Evolutionary conservation across 2,113 vertebrate genomes (phyloP).

Genomic region (Pitta sordida): DNA sequence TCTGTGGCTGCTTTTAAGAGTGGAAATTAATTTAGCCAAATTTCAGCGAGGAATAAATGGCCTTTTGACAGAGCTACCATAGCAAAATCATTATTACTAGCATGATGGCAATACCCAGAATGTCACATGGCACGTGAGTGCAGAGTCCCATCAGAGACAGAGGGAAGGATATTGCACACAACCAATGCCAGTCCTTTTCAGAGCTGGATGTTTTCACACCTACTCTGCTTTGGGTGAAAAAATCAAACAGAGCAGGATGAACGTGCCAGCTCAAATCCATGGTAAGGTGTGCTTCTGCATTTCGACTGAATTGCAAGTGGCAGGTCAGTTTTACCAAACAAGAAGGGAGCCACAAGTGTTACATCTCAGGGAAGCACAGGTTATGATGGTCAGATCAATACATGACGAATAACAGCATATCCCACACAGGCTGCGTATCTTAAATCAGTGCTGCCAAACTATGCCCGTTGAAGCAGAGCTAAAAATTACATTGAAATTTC

Average conservation of each 20-base stretch:
- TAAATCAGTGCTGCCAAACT: background rate
- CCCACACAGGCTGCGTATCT: background rate
- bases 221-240: background rate
- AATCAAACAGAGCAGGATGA: background rate
- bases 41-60: background rate
- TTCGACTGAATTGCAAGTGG: background rate
- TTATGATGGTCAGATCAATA: constrained; percentile 15
- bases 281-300: background rate
- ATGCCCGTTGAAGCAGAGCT: background rate
- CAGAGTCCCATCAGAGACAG: background rate
- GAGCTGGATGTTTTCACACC: background rate
- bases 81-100: background rate
- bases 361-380: background rate
- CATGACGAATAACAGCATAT: background rate
- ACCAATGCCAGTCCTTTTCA: background rate
- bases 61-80: background rate
- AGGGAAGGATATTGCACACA: background rate
- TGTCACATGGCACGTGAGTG: background rate
- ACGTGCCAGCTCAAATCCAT: background rate
- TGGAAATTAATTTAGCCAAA: constrained; percentile 3
- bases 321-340: background rate
- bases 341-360: background rate
- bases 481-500: background rate
- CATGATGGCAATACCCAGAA: background rate
- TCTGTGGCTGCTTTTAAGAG: background rate